phyloP scores from a whole-genome alignment of 2,888 invertebrate species.

The Synanthedon vespiformis region DNA sequence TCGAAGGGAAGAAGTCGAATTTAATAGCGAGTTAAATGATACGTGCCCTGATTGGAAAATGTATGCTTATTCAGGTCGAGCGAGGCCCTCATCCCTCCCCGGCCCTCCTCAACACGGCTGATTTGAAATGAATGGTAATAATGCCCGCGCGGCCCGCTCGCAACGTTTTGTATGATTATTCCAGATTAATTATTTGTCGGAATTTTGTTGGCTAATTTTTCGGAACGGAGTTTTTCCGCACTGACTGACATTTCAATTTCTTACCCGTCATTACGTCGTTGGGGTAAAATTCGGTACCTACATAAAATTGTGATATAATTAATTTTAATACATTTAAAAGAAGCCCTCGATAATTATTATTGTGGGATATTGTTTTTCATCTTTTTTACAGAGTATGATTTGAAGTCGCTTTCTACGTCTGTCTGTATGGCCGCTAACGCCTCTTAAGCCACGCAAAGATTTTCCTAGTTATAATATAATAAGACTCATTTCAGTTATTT shows the following conservation, averaged over 20 bases:
- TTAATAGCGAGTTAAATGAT: constrained; percentile 71
- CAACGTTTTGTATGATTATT: constrained; percentile 71
- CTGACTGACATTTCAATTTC: constrained; percentile 67
- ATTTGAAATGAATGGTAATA: constrained; percentile 71
- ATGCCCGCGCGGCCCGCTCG: constrained; percentile 63
- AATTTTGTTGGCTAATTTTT: constrained; percentile 68
- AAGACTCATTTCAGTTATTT: too few species aligned
- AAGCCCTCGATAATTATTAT: too few species aligned
- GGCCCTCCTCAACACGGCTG: constrained; percentile 51
- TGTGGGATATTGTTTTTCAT: too few species aligned
- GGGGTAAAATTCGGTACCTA: constrained; percentile 19
- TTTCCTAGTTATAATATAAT: too few species aligned
- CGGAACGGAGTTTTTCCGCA: constrained; percentile 66
- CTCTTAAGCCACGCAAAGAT: too few species aligned
- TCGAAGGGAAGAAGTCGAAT: constrained; percentile 67
- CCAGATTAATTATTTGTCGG: constrained; percentile 71
- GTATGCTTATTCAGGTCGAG: constrained; percentile 69
- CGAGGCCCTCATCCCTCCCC: constrained; percentile 37
- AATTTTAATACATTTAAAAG: too few species aligned
- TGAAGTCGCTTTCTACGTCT: too few species aligned
- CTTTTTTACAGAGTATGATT: too few species aligned
- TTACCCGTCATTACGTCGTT: constrained; percentile 44
- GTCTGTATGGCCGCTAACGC: too few species aligned
- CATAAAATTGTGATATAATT: too few species aligned
- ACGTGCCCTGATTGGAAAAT: constrained; percentile 71